These are phyloP conservation scores for Ceraclea dissimilis DNA, from an alignment of 2,888 invertebrate species.

Conservation along the genomic window DNA sequence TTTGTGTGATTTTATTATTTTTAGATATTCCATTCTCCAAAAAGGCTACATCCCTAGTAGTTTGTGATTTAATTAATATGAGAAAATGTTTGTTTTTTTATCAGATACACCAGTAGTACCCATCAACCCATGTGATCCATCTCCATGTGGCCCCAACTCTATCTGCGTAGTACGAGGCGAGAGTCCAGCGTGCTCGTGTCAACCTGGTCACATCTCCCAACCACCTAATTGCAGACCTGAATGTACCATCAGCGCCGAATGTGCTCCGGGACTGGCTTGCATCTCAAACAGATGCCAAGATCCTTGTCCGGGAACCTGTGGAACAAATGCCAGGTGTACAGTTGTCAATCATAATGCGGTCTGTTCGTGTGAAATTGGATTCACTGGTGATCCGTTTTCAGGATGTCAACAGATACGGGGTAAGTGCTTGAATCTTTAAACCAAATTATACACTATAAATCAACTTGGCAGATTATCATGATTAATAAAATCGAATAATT, in stretches of 20 bases:
- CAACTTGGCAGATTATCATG: conserved; percentile 1
- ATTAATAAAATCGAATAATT: background rate
- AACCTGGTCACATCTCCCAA: conserved; percentile 53
- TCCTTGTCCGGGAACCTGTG: conserved; percentile 62
- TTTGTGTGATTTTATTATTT: no score
- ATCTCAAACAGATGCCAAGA: conserved; percentile 55
- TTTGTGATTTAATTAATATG: no score
- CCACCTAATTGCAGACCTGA: conserved; percentile 64
- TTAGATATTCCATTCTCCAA: no score
- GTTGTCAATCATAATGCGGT: conserved; percentile 58
- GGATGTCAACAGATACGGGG: conserved; percentile 38
- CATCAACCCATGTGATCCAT: conserved; percentile 55
- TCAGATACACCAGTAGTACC: conserved; percentile 5
- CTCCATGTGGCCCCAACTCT: conserved; percentile 60
- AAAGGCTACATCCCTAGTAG: no score
- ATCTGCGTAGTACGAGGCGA: conserved; percentile 54
- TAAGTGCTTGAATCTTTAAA: conserved; percentile 13
- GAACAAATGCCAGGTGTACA: conserved; percentile 48
- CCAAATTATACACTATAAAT: background rate
- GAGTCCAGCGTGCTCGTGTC: conserved; percentile 56
- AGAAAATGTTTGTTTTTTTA: background rate
- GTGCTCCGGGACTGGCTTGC: conserved; percentile 57
- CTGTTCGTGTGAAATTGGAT: conserved; percentile 53
- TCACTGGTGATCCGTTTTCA: conserved; percentile 58
- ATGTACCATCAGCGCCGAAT: conserved; percentile 62